Percentiles rank a stretch among this genome's conserved stretches.
These are phyloP conservation scores for Ctena decussata DNA, from an alignment of 2,888 invertebrate genomes.

Conservation along the genomic window DNA sequence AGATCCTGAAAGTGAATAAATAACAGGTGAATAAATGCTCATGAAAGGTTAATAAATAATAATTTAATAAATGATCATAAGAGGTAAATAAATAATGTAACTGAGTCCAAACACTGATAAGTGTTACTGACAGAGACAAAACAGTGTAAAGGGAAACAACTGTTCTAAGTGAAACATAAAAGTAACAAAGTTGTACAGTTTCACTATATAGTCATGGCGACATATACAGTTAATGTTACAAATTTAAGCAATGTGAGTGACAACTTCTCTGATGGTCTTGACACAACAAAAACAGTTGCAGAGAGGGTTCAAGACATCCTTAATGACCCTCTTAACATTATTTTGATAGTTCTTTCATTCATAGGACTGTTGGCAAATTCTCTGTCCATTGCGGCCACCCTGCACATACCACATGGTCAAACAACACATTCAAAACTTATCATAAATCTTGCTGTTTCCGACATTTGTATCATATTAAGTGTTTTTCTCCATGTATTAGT, in stretches of 20 bases:
- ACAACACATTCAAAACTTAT: slow-evolving; percentile 79
- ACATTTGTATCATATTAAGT: slow-evolving; percentile 76
- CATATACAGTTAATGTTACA: background rate
- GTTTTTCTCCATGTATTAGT: slow-evolving; percentile 65
- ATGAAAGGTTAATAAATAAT: too few species aligned
- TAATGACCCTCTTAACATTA: slow-evolving; percentile 35
- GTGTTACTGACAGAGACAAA: too few species aligned
- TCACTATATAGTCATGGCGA: too few species aligned
- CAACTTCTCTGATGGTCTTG: too few species aligned
- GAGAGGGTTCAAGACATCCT: background rate
- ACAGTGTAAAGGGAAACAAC: too few species aligned
- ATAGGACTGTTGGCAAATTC: slow-evolving; percentile 77
- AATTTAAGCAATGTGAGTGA: background rate
- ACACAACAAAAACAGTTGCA: background rate
- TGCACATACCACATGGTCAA: slow-evolving; percentile 73
- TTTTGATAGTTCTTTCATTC: slow-evolving; percentile 51
- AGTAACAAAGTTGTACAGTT: too few species aligned
- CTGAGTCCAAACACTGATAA: too few species aligned
- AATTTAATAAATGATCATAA: too few species aligned
- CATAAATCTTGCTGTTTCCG: slow-evolving; percentile 78
- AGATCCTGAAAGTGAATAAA: too few species aligned
- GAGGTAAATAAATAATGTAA: too few species aligned
- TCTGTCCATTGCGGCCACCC: slow-evolving; percentile 79
- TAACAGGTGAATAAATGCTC: too few species aligned
- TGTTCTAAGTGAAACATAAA: too few species aligned